Base-by-base conservation (phyloP, 2,113 vertebrate genomes). In the Istiophorus platypterus region DNA sequence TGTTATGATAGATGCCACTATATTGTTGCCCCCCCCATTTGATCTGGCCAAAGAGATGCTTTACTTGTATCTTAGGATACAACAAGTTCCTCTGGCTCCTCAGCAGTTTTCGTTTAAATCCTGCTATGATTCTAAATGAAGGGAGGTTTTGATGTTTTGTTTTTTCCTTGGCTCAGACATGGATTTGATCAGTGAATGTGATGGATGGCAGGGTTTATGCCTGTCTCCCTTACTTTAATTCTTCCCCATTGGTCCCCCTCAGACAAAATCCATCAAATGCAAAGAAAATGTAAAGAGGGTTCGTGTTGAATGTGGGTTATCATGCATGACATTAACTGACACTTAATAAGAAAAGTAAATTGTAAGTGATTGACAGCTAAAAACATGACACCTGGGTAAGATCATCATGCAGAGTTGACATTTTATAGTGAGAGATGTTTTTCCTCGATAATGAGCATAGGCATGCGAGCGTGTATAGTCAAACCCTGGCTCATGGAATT, bases 171-270 rank as follows among this genome's bases (percentile, higher is more conserved):
- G 70, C 31, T 75, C 39, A 74, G 63, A 81, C 45, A 41, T 74
- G 81, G 69, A 86, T 81, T 85, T 81, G 54, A 79, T 84, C 61
- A 7, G 42, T 41, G 22, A 49, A 76, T 2, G 2, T 85, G 67
- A 80, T 72, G 57, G 29, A 74, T 70, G 51, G 49, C 57, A 18
- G 20, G 42, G 3, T 51, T 81, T 68, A 34, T 45, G 18, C 22
- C 4, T 41, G 4, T 52, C 49, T 56, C 20, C 9, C 39, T 62
- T 1, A 39, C 29, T 27, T 54, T 11, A 58, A 34, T 8, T 58
- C 20, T 67, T 37, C 29, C 52, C 24, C 42, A 42, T 18, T 39
- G 54, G 22, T 42, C 42, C 20, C 57, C n/a, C 9, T 61, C 51
- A 63, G 45, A 68, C 52, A 71, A 71, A 63, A 84, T 84, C 70